Evolutionary conservation across 2,888 invertebrate genomes (phyloP).

Genomic region (Melanostoma mellinum): DNA sequence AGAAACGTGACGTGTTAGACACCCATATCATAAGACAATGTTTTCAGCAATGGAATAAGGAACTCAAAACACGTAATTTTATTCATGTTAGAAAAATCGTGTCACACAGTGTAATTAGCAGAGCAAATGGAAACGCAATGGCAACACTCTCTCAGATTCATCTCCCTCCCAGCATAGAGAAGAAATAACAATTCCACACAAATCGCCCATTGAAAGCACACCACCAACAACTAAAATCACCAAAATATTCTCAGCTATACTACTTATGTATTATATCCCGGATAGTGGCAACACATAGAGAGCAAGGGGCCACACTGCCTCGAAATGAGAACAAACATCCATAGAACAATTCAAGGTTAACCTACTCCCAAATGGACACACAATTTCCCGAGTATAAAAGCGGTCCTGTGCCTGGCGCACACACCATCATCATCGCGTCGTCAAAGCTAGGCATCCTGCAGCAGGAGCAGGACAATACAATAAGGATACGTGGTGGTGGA

Average conservation of each 20-base stretch:
- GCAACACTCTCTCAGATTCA: conserved; percentile 32
- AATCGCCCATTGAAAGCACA: background rate
- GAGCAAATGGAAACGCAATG: background rate
- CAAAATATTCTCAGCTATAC: conserved; percentile 15
- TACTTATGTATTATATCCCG: background rate
- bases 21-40: no score
- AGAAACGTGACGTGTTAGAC: no score
- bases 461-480: conserved; percentile 20
- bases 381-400: conserved; percentile 59
- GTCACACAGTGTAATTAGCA: no score
- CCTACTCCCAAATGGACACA: conserved; percentile 62
- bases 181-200: conserved; percentile 12
- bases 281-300: conserved; percentile 18
- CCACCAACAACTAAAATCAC: conserved; percentile 34
- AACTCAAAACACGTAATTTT: no score
- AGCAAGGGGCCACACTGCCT: conserved; percentile 22
- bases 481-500: conserved; percentile 6
- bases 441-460: conserved; percentile 19
- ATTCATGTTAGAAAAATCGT: no score
- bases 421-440: conserved; percentile 6
- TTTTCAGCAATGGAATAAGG: no score
- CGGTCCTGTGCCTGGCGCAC: conserved; percentile 6
- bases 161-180: conserved; percentile 3
- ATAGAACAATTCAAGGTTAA: conserved; percentile 64
- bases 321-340: conserved; percentile 33